Conservation (phyloP, 2,113 vertebrate species). For the Rhea americana region DNA sequence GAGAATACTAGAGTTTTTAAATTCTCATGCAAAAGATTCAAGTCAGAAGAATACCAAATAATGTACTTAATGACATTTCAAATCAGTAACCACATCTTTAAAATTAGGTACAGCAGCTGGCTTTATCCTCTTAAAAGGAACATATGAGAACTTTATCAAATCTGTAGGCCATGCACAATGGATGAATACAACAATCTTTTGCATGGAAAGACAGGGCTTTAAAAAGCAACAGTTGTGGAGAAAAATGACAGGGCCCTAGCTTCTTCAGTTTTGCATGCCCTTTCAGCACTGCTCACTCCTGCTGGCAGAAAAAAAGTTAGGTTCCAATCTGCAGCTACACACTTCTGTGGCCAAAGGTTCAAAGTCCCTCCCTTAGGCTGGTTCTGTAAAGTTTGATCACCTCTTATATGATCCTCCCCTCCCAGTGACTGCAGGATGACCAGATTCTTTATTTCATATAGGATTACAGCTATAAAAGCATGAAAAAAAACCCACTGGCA, state of each 20-base stretch:
- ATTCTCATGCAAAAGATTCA: not conserved
- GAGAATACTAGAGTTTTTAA: not conserved
- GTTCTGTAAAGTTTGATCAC: not conserved
- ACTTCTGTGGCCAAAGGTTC: not conserved
- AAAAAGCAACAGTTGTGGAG: constrained; percentile 14
- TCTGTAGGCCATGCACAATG: not conserved
- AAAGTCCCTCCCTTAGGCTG: not conserved
- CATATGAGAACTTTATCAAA: not conserved
- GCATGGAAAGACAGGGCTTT: not conserved
- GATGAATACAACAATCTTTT: not conserved
- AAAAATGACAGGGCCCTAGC: not conserved
- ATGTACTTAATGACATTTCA: not conserved
- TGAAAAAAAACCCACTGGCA: not conserved
- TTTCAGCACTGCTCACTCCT: not conserved
- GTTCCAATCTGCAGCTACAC: not conserved
- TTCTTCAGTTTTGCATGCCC: not conserved
- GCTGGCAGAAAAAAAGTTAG: not conserved
- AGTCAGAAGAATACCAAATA: not conserved
- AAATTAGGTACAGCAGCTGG: not conserved
- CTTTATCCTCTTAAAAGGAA: not conserved
- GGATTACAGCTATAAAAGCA: not conserved
- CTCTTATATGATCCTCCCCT: not conserved
- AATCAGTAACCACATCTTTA: not conserved
- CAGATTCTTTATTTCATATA: not conserved
- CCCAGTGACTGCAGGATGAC: not conserved